Evolutionary conservation across 2,797 vertebrate species (phyloP).

Genomic region (Atherinosoma microstoma): DNA sequence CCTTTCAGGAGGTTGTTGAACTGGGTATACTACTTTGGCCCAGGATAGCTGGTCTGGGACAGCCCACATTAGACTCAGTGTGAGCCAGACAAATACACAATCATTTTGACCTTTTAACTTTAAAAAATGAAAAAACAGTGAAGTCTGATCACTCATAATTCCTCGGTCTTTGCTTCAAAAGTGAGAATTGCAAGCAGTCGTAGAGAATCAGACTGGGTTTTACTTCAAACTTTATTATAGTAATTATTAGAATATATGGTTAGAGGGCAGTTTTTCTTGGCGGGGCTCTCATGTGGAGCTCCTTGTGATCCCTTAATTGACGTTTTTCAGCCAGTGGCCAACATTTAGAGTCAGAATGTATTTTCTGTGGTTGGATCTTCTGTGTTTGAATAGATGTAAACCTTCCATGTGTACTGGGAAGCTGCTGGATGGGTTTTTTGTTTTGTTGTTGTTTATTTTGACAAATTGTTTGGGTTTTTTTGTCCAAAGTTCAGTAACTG

Average conservation of each 20-base stretch:
- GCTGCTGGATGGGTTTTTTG: not conserved
- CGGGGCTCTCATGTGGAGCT: not conserved
- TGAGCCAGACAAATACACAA: not conserved
- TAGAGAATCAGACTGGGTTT: not conserved
- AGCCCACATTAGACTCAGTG: not conserved
- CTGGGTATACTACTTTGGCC: conserved; percentile 21
- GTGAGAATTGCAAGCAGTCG: not conserved
- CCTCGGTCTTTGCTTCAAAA: not conserved
- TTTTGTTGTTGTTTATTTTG: not conserved
- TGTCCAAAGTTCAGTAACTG: conserved; percentile 12
- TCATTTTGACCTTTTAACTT: not conserved
- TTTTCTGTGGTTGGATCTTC: conserved; percentile 18
- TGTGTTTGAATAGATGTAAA: conserved; percentile 20
- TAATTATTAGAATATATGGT: not conserved
- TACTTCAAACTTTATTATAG: not conserved
- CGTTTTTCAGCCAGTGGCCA: conserved; percentile 17
- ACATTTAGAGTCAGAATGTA: conserved; percentile 11
- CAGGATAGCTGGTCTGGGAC: not conserved
- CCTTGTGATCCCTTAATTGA: conserved; percentile 8
- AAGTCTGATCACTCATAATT: not conserved
- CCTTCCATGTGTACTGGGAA: conserved; percentile 18
- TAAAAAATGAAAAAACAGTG: not conserved
- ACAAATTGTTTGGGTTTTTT: conserved; percentile 9
- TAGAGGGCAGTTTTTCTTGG: not conserved
- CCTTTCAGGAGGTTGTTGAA: conserved; percentile 52